A percentile compares a stretch with the other conserved stretches of the same genome.
Evolutionary conservation across 2,113 vertebrate genomes (phyloP).

Genomic region (Gymnarchus niloticus): DNA sequence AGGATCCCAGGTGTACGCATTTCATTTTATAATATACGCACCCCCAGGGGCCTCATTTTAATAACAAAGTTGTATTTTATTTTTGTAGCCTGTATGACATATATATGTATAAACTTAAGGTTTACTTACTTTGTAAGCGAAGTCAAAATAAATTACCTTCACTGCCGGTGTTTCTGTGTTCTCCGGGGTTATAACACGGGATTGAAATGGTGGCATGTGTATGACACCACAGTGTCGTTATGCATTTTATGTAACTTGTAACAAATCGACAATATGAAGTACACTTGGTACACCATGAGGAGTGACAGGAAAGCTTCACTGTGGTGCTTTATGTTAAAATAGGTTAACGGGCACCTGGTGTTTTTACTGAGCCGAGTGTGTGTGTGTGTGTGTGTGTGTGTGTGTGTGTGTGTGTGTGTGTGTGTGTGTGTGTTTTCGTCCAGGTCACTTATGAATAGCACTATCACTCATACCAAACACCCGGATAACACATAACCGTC

Average conservation of each 20-base stretch:
- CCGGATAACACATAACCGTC: background rate
- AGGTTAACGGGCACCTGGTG: background rate
- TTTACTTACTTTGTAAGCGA: too few relatives aligned
- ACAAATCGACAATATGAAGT: background rate
- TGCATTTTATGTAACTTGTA: background rate
- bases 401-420: background rate
- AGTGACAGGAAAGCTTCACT: background rate
- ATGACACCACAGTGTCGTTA: background rate
- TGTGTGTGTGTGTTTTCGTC: background rate
- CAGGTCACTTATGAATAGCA: background rate
- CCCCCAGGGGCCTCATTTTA: slow-evolving; percentile 61
- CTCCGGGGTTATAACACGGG: background rate
- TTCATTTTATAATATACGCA: slow-evolving; percentile 33
- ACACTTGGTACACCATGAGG: background rate
- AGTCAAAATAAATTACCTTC: too few relatives aligned
- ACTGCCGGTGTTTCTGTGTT: background rate
- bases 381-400: background rate
- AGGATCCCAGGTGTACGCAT: slow-evolving; percentile 21
- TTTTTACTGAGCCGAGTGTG: background rate
- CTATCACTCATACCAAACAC: background rate
- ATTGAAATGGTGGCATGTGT: background rate
- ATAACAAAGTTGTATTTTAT: slow-evolving; percentile 25
- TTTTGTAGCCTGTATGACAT: background rate
- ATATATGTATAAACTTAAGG: too few relatives aligned
- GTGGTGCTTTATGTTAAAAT: background rate